Evolutionary conservation across 2,888 invertebrate genomes (phyloP), one percentile per base, ranked within the genome.

Genomic region (Ophraella communa): DNA sequence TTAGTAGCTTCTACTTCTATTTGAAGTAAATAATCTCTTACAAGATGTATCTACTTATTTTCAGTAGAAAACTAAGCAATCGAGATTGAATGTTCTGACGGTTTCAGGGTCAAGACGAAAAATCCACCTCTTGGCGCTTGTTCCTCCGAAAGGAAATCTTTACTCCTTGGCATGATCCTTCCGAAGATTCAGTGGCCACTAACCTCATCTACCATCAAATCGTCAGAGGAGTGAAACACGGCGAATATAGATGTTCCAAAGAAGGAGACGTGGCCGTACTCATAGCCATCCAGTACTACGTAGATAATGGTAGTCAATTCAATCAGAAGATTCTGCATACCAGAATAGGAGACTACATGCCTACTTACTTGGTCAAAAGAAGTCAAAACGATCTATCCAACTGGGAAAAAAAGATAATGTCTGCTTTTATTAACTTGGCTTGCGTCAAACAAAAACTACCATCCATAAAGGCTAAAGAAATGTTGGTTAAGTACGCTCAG

Each of bases 101-200:
- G n/a, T n/a, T n/a, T n/a, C 24, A 93, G 79, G 94, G 95, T 0
- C 88, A 90, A 2, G 88, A 90, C 61, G 95, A 96, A 79, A 86
- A 91, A 72, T 91, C 88, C 76, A 94, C 94, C 3, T 92, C 93
- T 0, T 98, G 96, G 96, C 87, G 92, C 72, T 81, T 96, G 52
- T 94, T 93, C 81, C 90, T 93, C 79, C 85, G 94, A 55, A 92
- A 92, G 84, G 97, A 97, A 85, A 92, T 97, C 62, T 95, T 95
- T 80, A 86, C 91, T 20, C 93, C 95, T 0, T 97, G 97, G 97
- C 95, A 96, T 78, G 91, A 96, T 82, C 92, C 96, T 3, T 80
- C 87, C 0, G 87, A 89, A 64, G 97, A 97, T 82, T 80, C 88
- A 0, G 87, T 92, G 0, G 92, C 95, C 2, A 95, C 95, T 0